Base-by-base conservation (phyloP, 2,797 vertebrate species). In the Australoheros facetus region DNA sequence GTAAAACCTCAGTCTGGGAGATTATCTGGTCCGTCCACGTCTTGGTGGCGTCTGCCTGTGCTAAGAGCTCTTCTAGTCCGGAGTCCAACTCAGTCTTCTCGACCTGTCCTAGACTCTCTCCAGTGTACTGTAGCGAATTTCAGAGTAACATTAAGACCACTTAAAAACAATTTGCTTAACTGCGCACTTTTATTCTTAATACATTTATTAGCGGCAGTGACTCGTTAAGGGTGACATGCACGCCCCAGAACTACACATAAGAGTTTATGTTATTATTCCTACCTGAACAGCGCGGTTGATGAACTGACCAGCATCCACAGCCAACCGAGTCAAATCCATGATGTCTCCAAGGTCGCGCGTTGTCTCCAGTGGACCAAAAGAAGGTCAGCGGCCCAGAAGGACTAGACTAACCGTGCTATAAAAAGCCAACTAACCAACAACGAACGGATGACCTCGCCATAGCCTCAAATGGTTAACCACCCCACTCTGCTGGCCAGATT, bases 281-380 rank as follows among this genome's bases (percentile, higher is more conserved):
- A 97, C 97, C 97, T 98, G 97, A 48, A 97, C 96, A 0, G 97
- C 96, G 1, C 97, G 96, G 90, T 97, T 98, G 78, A 99, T 95
- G 88, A 97, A 96, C 81, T 97, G 97, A 55, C 97, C 97, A 1
- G 97, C 97, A 80, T 97, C 97, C 21, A 96, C 97, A 16, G 96
- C 97, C 79, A 98, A 66, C 75, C 96, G 97, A 48, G 96, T 97
- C 90, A 98, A 93, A 86, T 99, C 97, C 98, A 99, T 99, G 80
- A 1, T 62, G 73, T 56, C 81, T 34, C 69, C 83, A 88, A 91
- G 90, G 91, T 92, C 90, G 82, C 60, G 75, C 71, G 55, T 74
- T 2, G 73, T 64, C 57, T 39, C 71, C 59, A 53, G 34, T 1
- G 70, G 19, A 59, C 30, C 71, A 1, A 32, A 45, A 3, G 30